Conservation (phyloP, 2,113 vertebrate species). For the Hemichromis elongatus region DNA sequence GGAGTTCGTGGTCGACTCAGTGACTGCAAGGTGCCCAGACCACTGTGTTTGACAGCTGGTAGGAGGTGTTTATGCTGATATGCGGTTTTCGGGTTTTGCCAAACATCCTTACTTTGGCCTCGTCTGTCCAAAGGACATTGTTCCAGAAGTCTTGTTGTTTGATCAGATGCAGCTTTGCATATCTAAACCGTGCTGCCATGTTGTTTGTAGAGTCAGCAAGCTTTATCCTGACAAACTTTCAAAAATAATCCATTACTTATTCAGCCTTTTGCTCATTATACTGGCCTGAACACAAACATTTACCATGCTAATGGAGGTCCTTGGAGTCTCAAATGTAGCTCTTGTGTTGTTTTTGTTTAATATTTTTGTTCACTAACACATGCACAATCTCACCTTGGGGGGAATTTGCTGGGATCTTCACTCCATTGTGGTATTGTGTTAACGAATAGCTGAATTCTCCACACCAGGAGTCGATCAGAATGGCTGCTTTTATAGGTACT, state of each 20-base stretch:
- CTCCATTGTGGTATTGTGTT: background rate
- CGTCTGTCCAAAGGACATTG: background rate
- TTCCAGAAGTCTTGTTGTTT: background rate
- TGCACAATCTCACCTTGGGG: background rate
- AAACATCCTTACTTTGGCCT: background rate
- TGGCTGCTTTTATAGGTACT: background rate
- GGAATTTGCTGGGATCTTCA: background rate
- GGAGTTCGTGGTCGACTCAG: background rate
- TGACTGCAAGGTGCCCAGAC: background rate
- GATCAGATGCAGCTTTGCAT: background rate
- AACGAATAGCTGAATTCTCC: background rate
- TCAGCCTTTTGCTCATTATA: background rate
- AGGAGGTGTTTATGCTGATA: background rate
- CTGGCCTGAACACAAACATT: background rate
- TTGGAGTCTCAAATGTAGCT: background rate
- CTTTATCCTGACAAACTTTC: background rate
- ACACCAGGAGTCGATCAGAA: background rate
- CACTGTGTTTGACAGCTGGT: background rate
- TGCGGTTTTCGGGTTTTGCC: background rate
- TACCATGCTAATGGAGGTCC: background rate
- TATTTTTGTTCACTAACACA: background rate
- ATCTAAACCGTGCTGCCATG: background rate
- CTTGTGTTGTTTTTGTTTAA: background rate
- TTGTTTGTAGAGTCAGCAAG: background rate
- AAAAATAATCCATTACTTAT: background rate